Conservation (phyloP, 1,140 invertebrate genomes). For the Dolichoris vasculosae region DNA sequence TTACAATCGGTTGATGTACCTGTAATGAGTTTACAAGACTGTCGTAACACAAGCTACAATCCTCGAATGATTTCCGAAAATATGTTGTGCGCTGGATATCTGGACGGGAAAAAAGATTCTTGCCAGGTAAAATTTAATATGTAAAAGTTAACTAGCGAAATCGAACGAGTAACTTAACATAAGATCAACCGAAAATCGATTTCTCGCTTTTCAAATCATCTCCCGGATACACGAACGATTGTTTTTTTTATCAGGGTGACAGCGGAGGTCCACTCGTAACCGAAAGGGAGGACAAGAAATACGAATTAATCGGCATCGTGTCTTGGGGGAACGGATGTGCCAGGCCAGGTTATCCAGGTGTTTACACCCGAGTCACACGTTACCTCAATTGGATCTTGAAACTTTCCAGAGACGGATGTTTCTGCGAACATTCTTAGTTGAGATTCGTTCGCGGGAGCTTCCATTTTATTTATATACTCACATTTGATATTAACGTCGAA, state of each 20-base stretch:
- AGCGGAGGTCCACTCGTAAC: constrained; percentile 91
- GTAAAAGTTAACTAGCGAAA: too few species aligned
- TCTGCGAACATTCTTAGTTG: constrained; percentile 67
- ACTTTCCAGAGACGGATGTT: constrained; percentile 78
- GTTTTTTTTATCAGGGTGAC: constrained; percentile 81
- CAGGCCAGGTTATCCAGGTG: constrained; percentile 79
- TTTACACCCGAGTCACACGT: constrained; percentile 82
- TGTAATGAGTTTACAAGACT: constrained; percentile 85
- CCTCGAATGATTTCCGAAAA: constrained; percentile 87
- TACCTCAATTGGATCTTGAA: constrained; percentile 81
- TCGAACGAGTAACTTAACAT: too few species aligned
- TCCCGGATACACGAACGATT: too few species aligned
- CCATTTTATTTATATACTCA: neutral
- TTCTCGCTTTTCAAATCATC: too few species aligned
- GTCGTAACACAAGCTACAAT: constrained; percentile 85
- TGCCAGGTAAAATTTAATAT: constrained; percentile 80
- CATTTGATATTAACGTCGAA: neutral
- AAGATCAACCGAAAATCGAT: too few species aligned
- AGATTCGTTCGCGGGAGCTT: neutral
- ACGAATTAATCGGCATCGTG: constrained; percentile 82
- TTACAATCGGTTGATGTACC: constrained; percentile 89
- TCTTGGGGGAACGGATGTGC: constrained; percentile 74
- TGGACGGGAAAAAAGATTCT: constrained; percentile 86
- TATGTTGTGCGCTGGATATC: constrained; percentile 90
- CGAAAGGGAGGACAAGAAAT: constrained; percentile 82